Percentiles rank a stretch among this genome's conserved stretches.
Evolutionary conservation across 2,113 vertebrate genomes (phyloP).

Genomic region (Spermophilus dauricus): DNA sequence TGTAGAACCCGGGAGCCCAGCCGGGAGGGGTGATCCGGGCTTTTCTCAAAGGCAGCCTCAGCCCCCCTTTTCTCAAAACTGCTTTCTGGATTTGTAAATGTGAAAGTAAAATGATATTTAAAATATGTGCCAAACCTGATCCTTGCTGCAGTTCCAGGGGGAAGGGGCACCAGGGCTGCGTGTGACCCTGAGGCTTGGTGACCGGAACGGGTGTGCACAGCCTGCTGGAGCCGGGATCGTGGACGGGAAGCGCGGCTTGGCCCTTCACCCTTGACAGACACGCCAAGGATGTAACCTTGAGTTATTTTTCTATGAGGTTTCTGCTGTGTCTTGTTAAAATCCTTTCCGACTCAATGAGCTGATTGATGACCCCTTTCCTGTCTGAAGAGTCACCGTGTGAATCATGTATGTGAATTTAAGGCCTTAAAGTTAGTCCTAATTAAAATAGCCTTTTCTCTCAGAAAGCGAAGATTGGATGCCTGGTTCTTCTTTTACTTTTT

Average conservation of each 20-base stretch:
- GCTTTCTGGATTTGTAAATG: constrained; percentile 73
- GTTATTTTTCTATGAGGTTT: constrained; percentile 78
- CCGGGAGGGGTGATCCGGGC: background rate
- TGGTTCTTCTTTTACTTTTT: background rate
- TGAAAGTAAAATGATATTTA: constrained; percentile 71
- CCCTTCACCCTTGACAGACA: background rate
- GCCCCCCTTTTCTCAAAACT: constrained; percentile 6
- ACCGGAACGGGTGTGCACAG: background rate
- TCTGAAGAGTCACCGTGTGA: constrained; percentile 83
- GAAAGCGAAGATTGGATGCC: background rate
- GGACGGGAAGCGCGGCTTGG: background rate
- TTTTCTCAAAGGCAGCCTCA: background rate
- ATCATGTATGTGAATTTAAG: constrained; percentile 82
- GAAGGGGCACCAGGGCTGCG: background rate
- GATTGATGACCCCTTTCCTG: constrained; percentile 75
- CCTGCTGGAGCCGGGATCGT: background rate
- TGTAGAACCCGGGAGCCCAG: background rate
- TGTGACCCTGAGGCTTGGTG: background rate
- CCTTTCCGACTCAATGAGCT: constrained; percentile 77
- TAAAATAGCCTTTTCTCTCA: constrained; percentile 79
- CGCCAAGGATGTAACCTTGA: constrained; percentile 54
- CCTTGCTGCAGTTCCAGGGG: constrained; percentile 48
- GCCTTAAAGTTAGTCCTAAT: constrained; percentile 87
- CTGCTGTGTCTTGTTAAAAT: constrained; percentile 75
- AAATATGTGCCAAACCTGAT: constrained; percentile 82